Base-by-base conservation (phyloP, 2,888 invertebrate species). In the Cheilosia vulpina region DNA sequence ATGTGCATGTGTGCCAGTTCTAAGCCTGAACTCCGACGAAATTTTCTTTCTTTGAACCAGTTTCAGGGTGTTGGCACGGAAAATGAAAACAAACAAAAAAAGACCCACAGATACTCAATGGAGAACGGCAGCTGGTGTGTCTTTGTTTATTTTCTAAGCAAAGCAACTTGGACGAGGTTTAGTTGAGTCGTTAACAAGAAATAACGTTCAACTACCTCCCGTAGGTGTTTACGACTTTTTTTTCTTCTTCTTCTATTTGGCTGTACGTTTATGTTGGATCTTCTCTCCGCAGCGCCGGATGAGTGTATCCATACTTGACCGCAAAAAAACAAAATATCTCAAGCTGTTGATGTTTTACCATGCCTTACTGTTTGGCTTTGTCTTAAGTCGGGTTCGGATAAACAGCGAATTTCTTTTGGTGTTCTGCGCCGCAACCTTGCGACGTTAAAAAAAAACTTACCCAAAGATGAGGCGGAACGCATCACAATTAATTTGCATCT, bases 21-120 rank as follows among this genome's bases (percentile, higher is more conserved):
- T 79, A 84, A 80, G 69, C 79, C 79, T 55, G 21, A 38, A 27
- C 19, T 72, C 68, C 45, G 76, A 81, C 81, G 63, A 76, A 85
- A 47, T 81, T 84, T 85, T 80, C 76, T 72, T 85, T 77, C 76
- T 76, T 72, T 85, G 76, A 85, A 85, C 85, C 76, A 85, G 85
- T 85, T 85, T 77, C 76, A 68, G 81, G 81, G 81, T 85, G 85
- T 85, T 81, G 81, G 81, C 81, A 81, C 72, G 58, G 38, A 69
- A 76, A 80, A 76, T 60, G 47, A 71, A 68, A 81, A 77, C 17
- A 76, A 27, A 80, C 50, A 43, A 27, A 57, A 72, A 72, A 43
- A 34, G 21, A 78, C 38, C 41, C 13, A 2, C 31, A 53, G 41
- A 58, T 43, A 73, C 47, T 13, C 0, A 24, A 34, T 55, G 57